Evolutionary conservation across 2,888 invertebrate species (phyloP).

Genomic region (Lepeophtheirus nordmannii): DNA sequence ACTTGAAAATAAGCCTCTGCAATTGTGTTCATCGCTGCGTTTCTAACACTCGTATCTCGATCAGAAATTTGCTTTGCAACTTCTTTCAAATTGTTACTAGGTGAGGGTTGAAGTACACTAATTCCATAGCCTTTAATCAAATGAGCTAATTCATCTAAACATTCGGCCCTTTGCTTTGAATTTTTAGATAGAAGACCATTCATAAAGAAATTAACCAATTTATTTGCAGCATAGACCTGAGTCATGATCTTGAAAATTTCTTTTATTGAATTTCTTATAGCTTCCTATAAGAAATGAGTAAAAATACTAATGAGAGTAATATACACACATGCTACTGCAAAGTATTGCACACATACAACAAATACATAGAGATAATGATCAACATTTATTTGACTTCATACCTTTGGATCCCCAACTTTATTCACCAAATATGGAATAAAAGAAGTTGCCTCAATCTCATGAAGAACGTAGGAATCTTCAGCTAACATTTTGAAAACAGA

Average conservation of each 20-base stretch:
- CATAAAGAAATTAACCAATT: conserved; percentile 75
- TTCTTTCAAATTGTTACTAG: conserved; percentile 63
- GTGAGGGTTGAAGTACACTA: conserved; percentile 62
- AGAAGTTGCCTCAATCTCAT: conserved; percentile 75
- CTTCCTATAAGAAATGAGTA: conserved; percentile 41
- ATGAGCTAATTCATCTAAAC: conserved; percentile 74
- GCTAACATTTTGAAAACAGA: conserved; percentile 64
- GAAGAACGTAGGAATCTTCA: conserved; percentile 63
- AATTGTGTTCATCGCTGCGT: conserved; percentile 84
- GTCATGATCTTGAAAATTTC: conserved; percentile 67
- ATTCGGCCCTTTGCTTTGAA: conserved; percentile 82
- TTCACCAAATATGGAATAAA: conserved; percentile 87
- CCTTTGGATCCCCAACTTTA: conserved; percentile 88
- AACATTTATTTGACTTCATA: neutral
- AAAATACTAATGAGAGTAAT: neutral
- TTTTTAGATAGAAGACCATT: conserved; percentile 94
- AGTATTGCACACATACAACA: neutral
- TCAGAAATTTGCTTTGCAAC: conserved; percentile 89
- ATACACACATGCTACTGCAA: neutral
- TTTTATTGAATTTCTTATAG: conserved; percentile 75
- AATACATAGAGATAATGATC: neutral
- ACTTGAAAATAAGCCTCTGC: conserved; percentile 67
- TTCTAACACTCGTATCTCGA: conserved; percentile 84
- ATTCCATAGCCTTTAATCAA: conserved; percentile 73
- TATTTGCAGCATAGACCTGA: conserved; percentile 68